These are phyloP conservation scores for Phenacoccus solenopsis DNA, from an alignment of 1,140 invertebrate genomes.

Conservation along the genomic window DNA sequence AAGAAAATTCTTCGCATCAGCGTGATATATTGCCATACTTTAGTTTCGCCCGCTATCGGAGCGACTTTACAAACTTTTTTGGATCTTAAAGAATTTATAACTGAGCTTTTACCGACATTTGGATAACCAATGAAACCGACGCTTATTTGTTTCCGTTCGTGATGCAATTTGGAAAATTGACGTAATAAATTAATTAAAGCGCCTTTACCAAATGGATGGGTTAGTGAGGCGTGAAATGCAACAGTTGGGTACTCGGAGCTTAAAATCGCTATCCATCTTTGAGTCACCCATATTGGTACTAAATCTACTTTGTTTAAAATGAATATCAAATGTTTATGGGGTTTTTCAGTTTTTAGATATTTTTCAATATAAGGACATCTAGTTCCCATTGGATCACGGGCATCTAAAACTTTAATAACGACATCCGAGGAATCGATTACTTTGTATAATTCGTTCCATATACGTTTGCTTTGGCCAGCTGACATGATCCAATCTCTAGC, in stretches of 20 bases:
- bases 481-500: conserved; percentile 75
- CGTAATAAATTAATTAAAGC: conserved; percentile 90
- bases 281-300: conserved; percentile 94
- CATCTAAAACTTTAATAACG: conserved; percentile 66
- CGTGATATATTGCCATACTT: conserved; percentile 99
- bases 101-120: conserved; percentile 96
- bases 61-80: conserved; percentile 98
- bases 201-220: conserved; percentile 95
- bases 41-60: conserved; percentile 97
- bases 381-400: conserved; percentile 89
- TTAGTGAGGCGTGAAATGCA: conserved; percentile 95
- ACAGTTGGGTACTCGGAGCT: conserved; percentile 93
- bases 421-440: conserved; percentile 99
- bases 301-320: conserved; percentile 92
- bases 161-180: conserved; percentile 91
- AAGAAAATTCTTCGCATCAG: conserved; percentile 94
- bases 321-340: conserved; percentile 89
- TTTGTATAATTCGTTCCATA: conserved; percentile 99
- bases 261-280: conserved; percentile 85
- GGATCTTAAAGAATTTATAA: conserved; percentile 89
- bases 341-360: conserved; percentile 67
- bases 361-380: conserved; percentile 80
- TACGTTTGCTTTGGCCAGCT: conserved; percentile 89
- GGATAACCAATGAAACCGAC: conserved; percentile 99
- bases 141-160: conserved; percentile 95